These are phyloP conservation scores for Polymixis lichenea DNA, from an alignment of 2,888 invertebrate genomes.

Conservation along the genomic window DNA sequence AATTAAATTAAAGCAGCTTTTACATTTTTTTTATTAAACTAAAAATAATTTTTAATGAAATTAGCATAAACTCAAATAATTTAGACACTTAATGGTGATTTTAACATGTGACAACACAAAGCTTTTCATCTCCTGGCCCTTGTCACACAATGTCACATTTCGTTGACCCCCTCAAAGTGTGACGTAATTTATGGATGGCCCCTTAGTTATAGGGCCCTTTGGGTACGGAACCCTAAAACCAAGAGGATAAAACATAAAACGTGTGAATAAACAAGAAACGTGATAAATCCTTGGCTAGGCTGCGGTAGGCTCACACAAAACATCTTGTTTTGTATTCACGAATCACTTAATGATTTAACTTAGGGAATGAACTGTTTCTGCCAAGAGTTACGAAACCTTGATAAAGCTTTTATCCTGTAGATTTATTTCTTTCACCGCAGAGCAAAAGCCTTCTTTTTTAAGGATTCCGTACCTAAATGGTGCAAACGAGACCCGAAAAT, in stretches of 20 bases:
- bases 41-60: too few relatives aligned
- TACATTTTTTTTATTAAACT: too few relatives aligned
- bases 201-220: not conserved
- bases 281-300: conserved; percentile 44
- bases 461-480: not conserved
- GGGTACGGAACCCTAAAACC: conserved; percentile 10
- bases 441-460: not conserved
- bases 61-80: too few relatives aligned
- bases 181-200: too few relatives aligned
- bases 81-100: too few relatives aligned
- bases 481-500: not conserved
- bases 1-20: too few relatives aligned
- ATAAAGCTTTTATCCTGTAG: not conserved
- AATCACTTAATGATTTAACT: conserved; percentile 45
- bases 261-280: conserved; percentile 37
- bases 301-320: conserved; percentile 12
- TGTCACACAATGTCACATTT: too few relatives aligned
- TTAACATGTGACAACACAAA: too few relatives aligned
- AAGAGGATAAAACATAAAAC: conserved; percentile 33
- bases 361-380: conserved; percentile 29
- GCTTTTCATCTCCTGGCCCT: too few relatives aligned
- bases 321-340: conserved; percentile 54
- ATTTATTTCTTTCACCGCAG: not conserved
- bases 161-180: too few relatives aligned
- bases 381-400: conserved; percentile 1